Evolutionary conservation across 2,888 invertebrate genomes (phyloP).

Genomic region (Gastrophysa polygoni): DNA sequence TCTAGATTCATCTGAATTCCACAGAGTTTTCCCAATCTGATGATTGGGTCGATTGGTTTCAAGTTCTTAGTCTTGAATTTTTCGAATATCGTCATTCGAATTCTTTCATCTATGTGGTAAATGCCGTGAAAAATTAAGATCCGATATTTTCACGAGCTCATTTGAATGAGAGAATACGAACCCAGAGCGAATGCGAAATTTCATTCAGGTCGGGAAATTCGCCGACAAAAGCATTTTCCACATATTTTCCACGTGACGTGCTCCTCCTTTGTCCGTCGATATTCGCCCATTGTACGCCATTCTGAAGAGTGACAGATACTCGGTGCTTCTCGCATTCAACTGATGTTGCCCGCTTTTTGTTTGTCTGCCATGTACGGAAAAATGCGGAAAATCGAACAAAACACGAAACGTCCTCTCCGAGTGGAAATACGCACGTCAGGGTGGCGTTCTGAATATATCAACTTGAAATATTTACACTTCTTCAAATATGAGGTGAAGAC

Average conservation of each 20-base stretch:
- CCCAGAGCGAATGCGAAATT: neutral
- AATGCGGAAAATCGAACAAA: neutral
- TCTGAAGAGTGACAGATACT: slow-evolving; percentile 21
- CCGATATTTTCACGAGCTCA: neutral
- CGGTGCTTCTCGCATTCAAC: slow-evolving; percentile 19
- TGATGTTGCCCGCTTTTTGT: slow-evolving; percentile 13
- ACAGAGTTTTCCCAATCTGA: too few relatives aligned
- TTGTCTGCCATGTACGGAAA: slow-evolving; percentile 20
- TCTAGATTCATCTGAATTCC: too few relatives aligned
- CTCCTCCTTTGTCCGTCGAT: slow-evolving; percentile 21
- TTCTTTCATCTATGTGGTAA: too few relatives aligned
- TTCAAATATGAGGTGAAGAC: too few relatives aligned
- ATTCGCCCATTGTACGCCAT: slow-evolving; percentile 14
- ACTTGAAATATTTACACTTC: too few relatives aligned
- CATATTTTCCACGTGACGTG: slow-evolving; percentile 19
- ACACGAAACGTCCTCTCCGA: too few relatives aligned
- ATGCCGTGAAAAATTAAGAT: neutral
- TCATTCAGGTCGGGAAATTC: neutral
- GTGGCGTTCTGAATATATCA: too few relatives aligned
- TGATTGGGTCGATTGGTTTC: too few relatives aligned
- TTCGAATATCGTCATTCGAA: too few relatives aligned
- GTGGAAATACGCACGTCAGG: too few relatives aligned
- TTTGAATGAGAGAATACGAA: neutral
- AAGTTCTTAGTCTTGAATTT: too few relatives aligned
- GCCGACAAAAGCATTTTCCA: slow-evolving; percentile 21